Conservation (phyloP, 1,140 invertebrate species). For the Zophobas morio region DNA sequence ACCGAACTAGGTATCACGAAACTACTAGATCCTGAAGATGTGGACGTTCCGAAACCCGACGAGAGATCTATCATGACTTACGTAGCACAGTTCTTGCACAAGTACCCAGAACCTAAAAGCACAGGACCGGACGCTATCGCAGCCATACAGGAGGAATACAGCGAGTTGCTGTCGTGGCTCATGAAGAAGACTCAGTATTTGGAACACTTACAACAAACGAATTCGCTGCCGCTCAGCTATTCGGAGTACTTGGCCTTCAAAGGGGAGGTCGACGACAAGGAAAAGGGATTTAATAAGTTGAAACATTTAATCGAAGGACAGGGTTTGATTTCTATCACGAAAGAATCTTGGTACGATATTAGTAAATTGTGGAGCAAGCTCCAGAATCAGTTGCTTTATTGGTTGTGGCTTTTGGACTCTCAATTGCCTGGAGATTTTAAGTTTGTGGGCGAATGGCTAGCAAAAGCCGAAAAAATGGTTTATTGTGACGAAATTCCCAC, state of each 20-base stretch:
- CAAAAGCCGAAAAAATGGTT: conserved; percentile 87
- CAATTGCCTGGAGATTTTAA: conserved; percentile 87
- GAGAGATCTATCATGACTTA: conserved; percentile 99
- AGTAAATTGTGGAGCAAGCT: conserved; percentile 83
- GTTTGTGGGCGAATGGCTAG: conserved; percentile 90
- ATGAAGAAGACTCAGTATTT: conserved; percentile 80
- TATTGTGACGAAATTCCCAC: conserved; percentile 86
- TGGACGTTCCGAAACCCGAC: conserved; percentile 97
- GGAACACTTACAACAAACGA: conserved; percentile 78
- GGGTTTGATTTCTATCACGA: conserved; percentile 83
- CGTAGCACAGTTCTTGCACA: conserved; percentile 97
- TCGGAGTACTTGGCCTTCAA: conserved; percentile 81
- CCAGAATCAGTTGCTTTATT: conserved; percentile 83
- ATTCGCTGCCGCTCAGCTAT: conserved; percentile 76
- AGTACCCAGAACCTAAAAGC: conserved; percentile 89
- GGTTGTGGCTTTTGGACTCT: conserved; percentile 89
- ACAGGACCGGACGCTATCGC: conserved; percentile 79
- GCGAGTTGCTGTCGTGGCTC: conserved; percentile 85
- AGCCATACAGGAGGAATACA: conserved; percentile 85
- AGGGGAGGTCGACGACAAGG: conserved; percentile 79
- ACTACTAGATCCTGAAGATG: conserved; percentile 95
- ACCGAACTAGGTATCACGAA: conserved; percentile 92
- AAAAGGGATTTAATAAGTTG: conserved; percentile 79
- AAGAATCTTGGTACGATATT: conserved; percentile 85
- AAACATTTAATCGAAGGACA: conserved; percentile 83